A percentile compares a stretch with the other conserved stretches of the same genome.
Evolutionary conservation across 2,797 vertebrate genomes (phyloP).

Genomic region (Malurus leucopterus): DNA sequence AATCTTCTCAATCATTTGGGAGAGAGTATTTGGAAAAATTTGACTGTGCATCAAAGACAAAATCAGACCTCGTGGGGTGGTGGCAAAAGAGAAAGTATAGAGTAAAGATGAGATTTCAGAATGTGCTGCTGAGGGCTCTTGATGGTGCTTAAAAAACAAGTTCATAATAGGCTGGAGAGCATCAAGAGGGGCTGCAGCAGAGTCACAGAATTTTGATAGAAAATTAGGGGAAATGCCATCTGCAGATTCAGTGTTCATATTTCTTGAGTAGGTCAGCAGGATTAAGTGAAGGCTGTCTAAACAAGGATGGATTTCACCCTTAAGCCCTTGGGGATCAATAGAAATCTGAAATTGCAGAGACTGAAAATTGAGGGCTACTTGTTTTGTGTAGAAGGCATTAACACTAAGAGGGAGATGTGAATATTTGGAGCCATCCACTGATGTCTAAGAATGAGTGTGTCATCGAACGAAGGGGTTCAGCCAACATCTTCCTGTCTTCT

Average conservation of each 20-base stretch:
- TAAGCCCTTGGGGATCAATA: not conserved
- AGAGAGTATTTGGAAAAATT: not conserved
- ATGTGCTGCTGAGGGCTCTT: not conserved
- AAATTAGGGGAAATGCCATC: not conserved
- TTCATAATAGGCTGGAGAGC: not conserved
- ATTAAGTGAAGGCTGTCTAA: not conserved
- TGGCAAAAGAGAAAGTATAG: not conserved
- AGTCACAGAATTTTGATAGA: not conserved
- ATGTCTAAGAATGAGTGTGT: not conserved
- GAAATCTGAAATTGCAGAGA: not conserved
- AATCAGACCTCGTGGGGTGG: not conserved
- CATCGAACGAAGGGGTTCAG: not conserved
- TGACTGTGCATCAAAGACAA: not conserved
- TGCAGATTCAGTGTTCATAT: not conserved
- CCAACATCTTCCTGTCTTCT: not conserved
- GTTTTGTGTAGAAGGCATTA: not conserved
- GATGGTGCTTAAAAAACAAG: not conserved
- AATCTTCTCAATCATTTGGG: not conserved
- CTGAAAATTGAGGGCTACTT: not conserved
- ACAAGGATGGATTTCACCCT: not conserved
- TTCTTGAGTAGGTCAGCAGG: not conserved
- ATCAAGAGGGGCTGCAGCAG: not conserved
- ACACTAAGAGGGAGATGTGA: not conserved
- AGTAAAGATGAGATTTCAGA: not conserved
- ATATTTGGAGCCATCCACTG: not conserved